phyloP scores from a whole-genome alignment of 1,140 invertebrate genomes.

The Procambarus clarkii region DNA sequence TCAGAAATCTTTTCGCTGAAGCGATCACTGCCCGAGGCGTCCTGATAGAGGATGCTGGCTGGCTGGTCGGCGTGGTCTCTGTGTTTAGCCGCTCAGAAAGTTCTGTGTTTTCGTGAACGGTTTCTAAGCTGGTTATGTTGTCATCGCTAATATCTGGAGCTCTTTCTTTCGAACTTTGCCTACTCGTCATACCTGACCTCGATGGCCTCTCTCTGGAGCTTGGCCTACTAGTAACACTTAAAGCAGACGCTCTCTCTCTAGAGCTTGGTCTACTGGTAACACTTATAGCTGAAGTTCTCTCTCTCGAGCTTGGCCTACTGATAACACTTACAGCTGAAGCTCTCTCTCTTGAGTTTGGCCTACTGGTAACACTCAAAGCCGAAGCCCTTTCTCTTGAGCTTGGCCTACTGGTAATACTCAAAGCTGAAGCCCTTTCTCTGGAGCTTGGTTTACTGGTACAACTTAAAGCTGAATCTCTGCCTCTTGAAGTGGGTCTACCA shows the following conservation, averaged over 20 bases:
- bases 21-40: not conserved
- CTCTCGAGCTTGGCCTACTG: constrained; percentile 22
- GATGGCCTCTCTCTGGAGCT: not conserved
- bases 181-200: not conserved
- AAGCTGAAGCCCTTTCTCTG: not conserved
- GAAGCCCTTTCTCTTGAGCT: not conserved
- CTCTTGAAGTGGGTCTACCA: not conserved
- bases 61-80: not conserved
- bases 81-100: not conserved
- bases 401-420: not conserved
- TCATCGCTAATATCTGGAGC: not conserved
- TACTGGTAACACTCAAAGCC: not conserved
- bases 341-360: not conserved
- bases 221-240: not conserved
- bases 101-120: constrained; percentile 27
- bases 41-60: not conserved
- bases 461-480: not conserved
- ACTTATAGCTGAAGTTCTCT: not conserved
- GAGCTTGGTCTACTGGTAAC: not conserved
- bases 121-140: not conserved
- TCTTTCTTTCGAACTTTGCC: not conserved
- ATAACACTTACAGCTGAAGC: not conserved
- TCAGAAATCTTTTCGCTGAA: not conserved
- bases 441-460: constrained; percentile 5
- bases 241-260: not conserved